Conservation (phyloP, 2,113 vertebrate genomes). For the Pelecanoides urinatrix region DNA sequence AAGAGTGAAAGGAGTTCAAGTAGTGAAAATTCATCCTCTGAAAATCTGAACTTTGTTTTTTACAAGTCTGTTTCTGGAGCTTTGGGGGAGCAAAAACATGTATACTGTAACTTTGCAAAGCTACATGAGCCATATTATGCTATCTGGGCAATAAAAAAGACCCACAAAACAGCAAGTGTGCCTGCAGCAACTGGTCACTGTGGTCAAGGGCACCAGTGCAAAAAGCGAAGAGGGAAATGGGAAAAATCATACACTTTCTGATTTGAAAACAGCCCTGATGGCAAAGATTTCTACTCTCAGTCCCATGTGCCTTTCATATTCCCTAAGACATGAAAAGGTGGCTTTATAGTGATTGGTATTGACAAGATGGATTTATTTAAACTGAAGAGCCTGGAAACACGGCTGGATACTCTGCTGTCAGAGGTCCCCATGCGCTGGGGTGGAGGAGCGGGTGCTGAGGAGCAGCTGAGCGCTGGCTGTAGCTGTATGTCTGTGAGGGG, state of each 20-base stretch:
- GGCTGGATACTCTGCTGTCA: fast-evolving
- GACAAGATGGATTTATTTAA: background rate
- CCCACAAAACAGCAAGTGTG: background rate
- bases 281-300: background rate
- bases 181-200: background rate
- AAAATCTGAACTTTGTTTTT: background rate
- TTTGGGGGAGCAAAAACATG: background rate
- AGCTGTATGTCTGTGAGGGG: fast-evolving
- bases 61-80: background rate
- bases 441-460: background rate
- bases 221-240: background rate
- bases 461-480: background rate
- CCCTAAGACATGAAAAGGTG: background rate
- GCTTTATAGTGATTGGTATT: background rate
- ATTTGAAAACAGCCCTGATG: background rate
- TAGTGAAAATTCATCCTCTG: background rate
- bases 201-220: background rate
- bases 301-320: background rate
- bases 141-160: constrained; percentile 8
- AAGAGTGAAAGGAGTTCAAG: background rate
- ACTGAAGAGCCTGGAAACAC: fast-evolving
- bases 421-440: fast-evolving
- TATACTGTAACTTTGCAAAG: background rate
- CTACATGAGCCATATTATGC: background rate
- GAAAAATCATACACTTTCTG: background rate